phyloP scores from a whole-genome alignment of 1,140 invertebrate genomes.

The Procambarus clarkii region DNA sequence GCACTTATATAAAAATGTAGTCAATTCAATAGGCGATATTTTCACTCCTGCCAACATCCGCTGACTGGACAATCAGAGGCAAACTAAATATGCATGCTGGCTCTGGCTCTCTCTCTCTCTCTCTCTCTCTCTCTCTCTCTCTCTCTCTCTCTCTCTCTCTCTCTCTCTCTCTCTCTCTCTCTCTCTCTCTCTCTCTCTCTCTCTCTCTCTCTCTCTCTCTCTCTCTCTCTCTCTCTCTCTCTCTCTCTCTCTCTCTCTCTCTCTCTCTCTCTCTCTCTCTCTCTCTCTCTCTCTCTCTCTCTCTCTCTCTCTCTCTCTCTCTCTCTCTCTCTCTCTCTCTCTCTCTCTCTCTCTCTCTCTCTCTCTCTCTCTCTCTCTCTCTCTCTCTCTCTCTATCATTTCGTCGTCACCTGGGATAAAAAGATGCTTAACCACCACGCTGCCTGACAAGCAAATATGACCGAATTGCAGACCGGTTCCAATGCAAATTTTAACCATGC shows the following conservation, averaged over 20 bases:
- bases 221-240: no score
- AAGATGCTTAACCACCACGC: neutral
- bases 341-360: conserved; percentile 10
- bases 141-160: conserved; percentile 41
- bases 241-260: no score
- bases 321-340: conserved; percentile 1
- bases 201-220: no score
- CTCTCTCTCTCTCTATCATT: no score
- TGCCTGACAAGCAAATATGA: neutral
- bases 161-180: neutral
- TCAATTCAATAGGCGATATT: neutral
- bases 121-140: no score
- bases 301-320: no score
- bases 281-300: neutral
- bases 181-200: no score
- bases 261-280: no score
- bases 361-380: conserved; percentile 1
- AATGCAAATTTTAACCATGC: neutral
- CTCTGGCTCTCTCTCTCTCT: no score
- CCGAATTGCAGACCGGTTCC: neutral
- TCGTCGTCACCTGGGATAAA: neutral
- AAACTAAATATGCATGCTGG: conserved; percentile 1
- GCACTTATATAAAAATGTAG: neutral
- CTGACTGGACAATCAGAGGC: neutral
- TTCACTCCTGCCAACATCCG: conserved; percentile 4